phyloP scores from a whole-genome alignment of 2,113 vertebrate species.

The Eolophus roseicapilla region DNA sequence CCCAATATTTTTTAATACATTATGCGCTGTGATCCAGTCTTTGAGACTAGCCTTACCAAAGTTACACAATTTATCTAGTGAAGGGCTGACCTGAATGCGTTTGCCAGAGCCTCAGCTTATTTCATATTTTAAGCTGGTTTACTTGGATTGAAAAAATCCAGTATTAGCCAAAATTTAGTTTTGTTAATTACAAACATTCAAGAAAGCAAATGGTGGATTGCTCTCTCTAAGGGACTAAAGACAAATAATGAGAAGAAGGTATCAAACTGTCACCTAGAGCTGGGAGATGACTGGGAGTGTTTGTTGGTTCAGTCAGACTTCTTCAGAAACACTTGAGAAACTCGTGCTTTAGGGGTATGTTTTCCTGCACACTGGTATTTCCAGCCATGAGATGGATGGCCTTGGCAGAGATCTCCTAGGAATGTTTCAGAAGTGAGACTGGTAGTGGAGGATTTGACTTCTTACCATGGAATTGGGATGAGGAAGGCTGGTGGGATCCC shows the following conservation, averaged over 20 bases:
- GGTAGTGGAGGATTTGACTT: background rate
- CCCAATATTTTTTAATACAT: slow-evolving; percentile 67
- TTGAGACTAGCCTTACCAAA: slow-evolving; percentile 41
- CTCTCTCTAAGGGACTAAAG: background rate
- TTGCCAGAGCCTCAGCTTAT: slow-evolving; percentile 39
- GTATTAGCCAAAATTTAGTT: slow-evolving; percentile 53
- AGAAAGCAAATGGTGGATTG: background rate
- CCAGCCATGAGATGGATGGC: background rate
- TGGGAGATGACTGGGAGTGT: background rate
- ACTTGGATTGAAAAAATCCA: slow-evolving; percentile 62
- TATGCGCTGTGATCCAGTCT: slow-evolving; percentile 34
- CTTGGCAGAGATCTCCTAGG: background rate
- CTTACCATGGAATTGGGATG: background rate
- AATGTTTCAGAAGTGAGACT: background rate
- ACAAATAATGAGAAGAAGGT: background rate
- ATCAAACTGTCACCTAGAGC: background rate
- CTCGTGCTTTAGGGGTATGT: background rate
- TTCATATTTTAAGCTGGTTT: slow-evolving; percentile 60
- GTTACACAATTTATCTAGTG: slow-evolving; percentile 18
- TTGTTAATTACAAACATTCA: slow-evolving; percentile 53
- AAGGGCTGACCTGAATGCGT: slow-evolving; percentile 39
- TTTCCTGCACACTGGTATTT: background rate
- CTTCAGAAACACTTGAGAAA: background rate
- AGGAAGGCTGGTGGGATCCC: background rate
- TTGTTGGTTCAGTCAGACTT: background rate